Conservation (phyloP, 2,113 vertebrate genomes). For the Monarcha castaneiventris region DNA sequence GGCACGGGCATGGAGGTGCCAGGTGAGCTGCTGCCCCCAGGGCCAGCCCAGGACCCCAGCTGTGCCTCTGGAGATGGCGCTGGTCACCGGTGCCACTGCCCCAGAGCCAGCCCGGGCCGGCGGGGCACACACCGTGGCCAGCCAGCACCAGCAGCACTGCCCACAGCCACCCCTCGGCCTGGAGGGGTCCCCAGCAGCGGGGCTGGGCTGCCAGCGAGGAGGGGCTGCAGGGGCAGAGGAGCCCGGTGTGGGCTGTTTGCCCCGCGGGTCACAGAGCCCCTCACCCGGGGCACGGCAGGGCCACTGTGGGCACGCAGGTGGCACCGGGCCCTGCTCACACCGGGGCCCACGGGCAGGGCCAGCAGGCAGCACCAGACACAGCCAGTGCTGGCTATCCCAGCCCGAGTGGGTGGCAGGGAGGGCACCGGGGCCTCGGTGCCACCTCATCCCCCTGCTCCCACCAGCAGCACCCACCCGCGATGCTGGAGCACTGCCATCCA, state of each 20-base stretch:
- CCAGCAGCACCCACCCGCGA: neutral
- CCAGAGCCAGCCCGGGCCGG: neutral
- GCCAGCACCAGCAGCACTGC: neutral
- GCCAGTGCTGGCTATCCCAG: neutral
- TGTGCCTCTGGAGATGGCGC: neutral
- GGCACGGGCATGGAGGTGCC: rapidly evolving
- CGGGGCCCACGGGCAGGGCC: too few species aligned
- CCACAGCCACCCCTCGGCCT: neutral
- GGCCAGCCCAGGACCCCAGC: neutral
- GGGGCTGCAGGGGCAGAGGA: neutral
- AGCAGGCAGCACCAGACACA: neutral
- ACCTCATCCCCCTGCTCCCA: neutral
- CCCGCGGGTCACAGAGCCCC: rapidly evolving
- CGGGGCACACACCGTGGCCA: rapidly evolving
- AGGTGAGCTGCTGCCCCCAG: neutral
- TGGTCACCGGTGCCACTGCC: rapidly evolving
- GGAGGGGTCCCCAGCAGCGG: neutral
- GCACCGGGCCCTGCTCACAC: neutral
- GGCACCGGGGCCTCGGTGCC: neutral
- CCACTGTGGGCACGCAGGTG: neutral
- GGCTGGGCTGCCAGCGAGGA: neutral
- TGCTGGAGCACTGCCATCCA: neutral
- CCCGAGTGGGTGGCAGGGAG: neutral
- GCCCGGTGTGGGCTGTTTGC: neutral
- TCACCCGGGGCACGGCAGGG: neutral